Base-by-base conservation (phyloP, 2,888 invertebrate genomes). In the Eupsilia transversa region DNA sequence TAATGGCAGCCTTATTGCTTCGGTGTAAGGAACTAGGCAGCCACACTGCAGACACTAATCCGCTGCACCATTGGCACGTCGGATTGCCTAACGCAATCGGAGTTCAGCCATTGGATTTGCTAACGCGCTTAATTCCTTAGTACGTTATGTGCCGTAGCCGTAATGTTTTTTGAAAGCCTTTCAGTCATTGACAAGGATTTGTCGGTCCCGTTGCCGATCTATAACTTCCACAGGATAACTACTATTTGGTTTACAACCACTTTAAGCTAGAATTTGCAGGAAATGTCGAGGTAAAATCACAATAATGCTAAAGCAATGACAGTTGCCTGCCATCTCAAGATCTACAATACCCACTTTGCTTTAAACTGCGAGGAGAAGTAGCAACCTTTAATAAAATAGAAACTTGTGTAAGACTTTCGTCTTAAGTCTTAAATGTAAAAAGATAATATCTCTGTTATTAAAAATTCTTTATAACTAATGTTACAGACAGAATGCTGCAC, bases 61-160 rank as follows among this genome's bases (percentile, higher is more conserved):
- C 80, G 60, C 17, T 79, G 76, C 69, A 72, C 61, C 33, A 82
- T 69, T 65, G 65, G 54, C 61, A 61, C 68, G 79, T 67, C 56
- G 69, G 83, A 83, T 76, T 82, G 59, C 67, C 64, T 74, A 82
- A 71, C 67, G 64, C 64, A 82, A 79, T 81, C 79, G 74, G 70
- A 82, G 56, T 74, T 74, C 70, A 79, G 70, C 74, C 70, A 79
- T 67, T 64, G 59, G 70, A 79, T 82, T 79, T 56, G 54, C 64
- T 79, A 83, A 75, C 49, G 60, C 72, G 79, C 69, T 72, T 75
- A 83, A 75, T 72, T 71, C 41, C 61, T 38, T 72, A 61, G 73
- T 69, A 61, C 68, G 56, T 72, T 66, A 78, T 79, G 43, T 68
- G 60, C n/a, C 35, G 17, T 57, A 52, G 49, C 33, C 60, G 35